Percentiles rank a stretch among this genome's conserved stretches.
Evolutionary conservation across 2,888 invertebrate genomes (phyloP).

Genomic region (Cryptus viduatorius): DNA sequence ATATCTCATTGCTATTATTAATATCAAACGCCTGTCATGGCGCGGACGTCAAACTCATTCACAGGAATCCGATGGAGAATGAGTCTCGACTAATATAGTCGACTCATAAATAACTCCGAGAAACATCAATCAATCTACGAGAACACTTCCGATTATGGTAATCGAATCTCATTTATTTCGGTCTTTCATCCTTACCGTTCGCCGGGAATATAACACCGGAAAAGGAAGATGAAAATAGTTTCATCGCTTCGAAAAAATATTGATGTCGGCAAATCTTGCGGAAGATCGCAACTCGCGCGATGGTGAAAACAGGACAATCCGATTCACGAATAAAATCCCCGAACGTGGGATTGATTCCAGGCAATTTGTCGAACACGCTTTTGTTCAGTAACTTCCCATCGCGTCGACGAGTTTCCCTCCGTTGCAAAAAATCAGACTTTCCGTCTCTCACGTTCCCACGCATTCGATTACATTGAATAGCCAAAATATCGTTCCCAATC

Average conservation of each 20-base stretch:
- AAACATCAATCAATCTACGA: background rate
- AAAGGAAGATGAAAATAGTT: background rate
- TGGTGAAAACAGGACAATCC: too few species aligned
- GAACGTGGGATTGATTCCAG: too few species aligned
- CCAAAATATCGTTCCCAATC: too few species aligned
- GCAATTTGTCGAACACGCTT: too few species aligned
- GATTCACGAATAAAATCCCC: too few species aligned
- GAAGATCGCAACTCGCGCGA: too few species aligned
- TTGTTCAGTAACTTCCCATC: too few species aligned
- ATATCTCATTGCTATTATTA: constrained; percentile 26
- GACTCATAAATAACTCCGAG: background rate
- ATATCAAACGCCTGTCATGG: constrained; percentile 21
- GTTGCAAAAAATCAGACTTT: too few species aligned
- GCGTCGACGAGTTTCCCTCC: too few species aligned
- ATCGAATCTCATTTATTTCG: background rate
- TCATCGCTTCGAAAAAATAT: background rate
- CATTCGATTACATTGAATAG: too few species aligned
- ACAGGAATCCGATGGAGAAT: background rate
- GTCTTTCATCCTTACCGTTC: background rate
- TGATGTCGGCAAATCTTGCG: too few species aligned
- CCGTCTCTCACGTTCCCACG: too few species aligned
- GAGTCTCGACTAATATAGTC: background rate
- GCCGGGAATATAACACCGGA: background rate
- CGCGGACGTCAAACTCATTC: background rate
- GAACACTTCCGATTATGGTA: background rate